Percentiles rank a stretch among this genome's conserved stretches.
phyloP scores from a whole-genome alignment of 2,113 vertebrate genomes.

The Myotis davidii region DNA sequence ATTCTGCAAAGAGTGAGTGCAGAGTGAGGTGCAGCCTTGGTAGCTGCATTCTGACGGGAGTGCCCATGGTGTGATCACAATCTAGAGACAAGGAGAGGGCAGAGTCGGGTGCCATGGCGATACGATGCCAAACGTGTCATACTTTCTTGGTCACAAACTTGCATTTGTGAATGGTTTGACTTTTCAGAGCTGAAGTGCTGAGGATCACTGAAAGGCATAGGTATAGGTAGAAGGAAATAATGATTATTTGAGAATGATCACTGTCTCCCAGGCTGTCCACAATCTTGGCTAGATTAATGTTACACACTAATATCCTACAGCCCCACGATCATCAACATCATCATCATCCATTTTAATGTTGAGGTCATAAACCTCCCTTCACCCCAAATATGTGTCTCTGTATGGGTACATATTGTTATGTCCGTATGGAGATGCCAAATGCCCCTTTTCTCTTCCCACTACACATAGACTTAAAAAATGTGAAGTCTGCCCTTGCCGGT shows the following conservation, averaged over 20 bases:
- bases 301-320: rapidly evolving
- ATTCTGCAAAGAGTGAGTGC: rapidly evolving
- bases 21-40: rapidly evolving
- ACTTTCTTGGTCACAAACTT: rapidly evolving
- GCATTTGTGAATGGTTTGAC: background rate
- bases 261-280: too few species aligned
- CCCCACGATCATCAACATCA: rapidly evolving
- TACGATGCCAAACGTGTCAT: rapidly evolving
- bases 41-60: rapidly evolving
- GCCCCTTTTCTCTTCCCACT: background rate
- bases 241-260: rapidly evolving
- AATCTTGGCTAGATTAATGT: background rate
- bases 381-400: background rate
- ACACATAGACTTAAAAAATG: background rate
- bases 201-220: background rate
- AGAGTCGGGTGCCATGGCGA: rapidly evolving
- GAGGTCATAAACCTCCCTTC: background rate
- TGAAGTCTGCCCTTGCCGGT: too few species aligned
- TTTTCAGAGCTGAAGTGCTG: background rate
- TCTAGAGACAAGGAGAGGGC: too few species aligned
- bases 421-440: background rate
- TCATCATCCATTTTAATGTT: background rate
- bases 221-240: background rate
- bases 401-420: rapidly evolving
- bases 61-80: rapidly evolving